Evolutionary conservation across 2,113 vertebrate genomes (phyloP).

Genomic region (Myodes glareolus): DNA sequence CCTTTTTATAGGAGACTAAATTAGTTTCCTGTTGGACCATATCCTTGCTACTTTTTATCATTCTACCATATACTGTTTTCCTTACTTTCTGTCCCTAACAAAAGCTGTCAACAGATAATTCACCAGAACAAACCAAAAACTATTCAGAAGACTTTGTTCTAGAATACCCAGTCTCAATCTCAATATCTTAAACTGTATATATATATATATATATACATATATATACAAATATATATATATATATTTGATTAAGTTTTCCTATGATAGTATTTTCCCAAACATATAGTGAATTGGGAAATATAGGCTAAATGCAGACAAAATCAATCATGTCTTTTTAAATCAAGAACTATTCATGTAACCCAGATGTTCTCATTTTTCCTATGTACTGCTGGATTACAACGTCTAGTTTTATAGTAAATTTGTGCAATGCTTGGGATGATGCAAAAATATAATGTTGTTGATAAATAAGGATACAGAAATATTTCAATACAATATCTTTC

Average conservation of each 20-base stretch:
- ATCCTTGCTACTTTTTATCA: not conserved
- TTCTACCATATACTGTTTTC: not conserved
- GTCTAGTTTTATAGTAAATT: not conserved
- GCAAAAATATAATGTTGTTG: not conserved
- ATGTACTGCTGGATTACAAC: not conserved
- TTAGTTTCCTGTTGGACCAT: not conserved
- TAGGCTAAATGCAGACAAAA: not conserved
- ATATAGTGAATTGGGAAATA: not conserved
- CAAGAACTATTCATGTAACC: not conserved
- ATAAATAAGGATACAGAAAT: not conserved
- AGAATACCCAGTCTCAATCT: not conserved
- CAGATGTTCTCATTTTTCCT: not conserved
- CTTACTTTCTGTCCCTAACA: not conserved
- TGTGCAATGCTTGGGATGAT: not conserved
- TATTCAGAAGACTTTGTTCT: not conserved
- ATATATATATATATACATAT: not conserved
- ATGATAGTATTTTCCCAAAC: not conserved
- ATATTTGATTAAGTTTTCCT: not conserved
- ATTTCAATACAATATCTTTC: not conserved
- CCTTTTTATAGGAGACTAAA: not conserved
- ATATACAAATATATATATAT: not conserved
- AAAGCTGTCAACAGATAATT: not conserved
- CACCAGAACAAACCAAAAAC: not conserved
- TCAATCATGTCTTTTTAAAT: not conserved
- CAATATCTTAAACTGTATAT: too few relatives aligned